Percentiles rank a stretch among this genome's conserved stretches.
Conservation (phyloP, 1,140 invertebrate genomes). For the Zaprionus africanus region DNA sequence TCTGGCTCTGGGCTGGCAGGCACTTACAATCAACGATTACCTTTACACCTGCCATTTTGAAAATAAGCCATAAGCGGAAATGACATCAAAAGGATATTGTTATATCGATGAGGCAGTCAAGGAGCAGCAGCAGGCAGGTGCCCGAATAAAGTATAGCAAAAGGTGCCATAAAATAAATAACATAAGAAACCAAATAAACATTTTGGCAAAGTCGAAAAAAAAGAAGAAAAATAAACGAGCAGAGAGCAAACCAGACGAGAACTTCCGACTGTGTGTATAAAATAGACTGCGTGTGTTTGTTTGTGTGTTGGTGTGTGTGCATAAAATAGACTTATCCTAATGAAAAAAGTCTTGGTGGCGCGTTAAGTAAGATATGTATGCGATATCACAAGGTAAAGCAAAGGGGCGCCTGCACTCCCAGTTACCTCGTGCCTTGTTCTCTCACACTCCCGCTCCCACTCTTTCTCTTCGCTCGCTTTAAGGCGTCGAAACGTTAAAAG, state of each 20-base stretch:
- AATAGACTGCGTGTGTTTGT: slow-evolving; percentile 23
- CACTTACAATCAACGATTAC: slow-evolving; percentile 82
- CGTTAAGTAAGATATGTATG: slow-evolving; percentile 81
- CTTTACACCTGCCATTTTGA: slow-evolving; percentile 83
- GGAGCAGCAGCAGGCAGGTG: slow-evolving; percentile 24
- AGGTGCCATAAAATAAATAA: slow-evolving; percentile 83
- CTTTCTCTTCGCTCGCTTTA: slow-evolving; percentile 35
- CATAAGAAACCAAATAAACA: slow-evolving; percentile 81
- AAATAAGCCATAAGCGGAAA: slow-evolving; percentile 83
- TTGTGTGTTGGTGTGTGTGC: slow-evolving; percentile 52
- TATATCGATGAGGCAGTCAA: slow-evolving; percentile 73
- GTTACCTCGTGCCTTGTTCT: too few relatives aligned
- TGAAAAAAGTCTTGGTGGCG: slow-evolving; percentile 81
- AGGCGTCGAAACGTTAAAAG: slow-evolving; percentile 80
- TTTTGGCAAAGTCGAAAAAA: slow-evolving; percentile 66
- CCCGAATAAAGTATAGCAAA: slow-evolving; percentile 75
- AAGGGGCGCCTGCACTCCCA: background rate
- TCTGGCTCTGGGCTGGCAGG: slow-evolving; percentile 53
- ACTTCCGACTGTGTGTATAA: slow-evolving; percentile 32
- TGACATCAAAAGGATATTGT: slow-evolving; percentile 83
- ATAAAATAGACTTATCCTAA: slow-evolving; percentile 83
- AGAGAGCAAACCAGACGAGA: slow-evolving; percentile 29
- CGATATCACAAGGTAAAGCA: slow-evolving; percentile 49
- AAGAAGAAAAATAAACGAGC: slow-evolving; percentile 42
- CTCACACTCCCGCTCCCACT: slow-evolving; percentile 5